These are phyloP conservation scores for Pomacea maculata DNA, from an alignment of 1,140 invertebrate genomes.

Conservation along the genomic window DNA sequence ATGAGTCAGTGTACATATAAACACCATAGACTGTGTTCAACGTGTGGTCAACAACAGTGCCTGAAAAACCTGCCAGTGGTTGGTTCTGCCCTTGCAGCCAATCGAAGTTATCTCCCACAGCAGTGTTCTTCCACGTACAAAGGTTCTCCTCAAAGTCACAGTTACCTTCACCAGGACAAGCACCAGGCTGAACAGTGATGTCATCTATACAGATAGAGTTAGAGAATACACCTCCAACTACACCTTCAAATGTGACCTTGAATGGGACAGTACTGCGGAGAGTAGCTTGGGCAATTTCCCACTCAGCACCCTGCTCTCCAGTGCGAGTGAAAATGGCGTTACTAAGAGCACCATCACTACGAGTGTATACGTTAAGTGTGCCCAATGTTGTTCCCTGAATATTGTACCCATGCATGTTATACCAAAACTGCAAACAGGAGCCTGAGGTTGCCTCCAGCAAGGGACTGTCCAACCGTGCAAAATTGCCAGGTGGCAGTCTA, in stretches of 20 bases:
- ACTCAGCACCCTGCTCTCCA: conserved; percentile 43
- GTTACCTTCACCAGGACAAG: conserved; percentile 33
- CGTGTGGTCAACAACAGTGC: conserved; percentile 50
- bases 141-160: conserved; percentile 59
- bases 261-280: conserved; percentile 20
- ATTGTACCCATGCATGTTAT: conserved; percentile 73
- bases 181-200: conserved; percentile 20
- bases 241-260: conserved; percentile 54
- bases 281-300: conserved; percentile 44
- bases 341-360: conserved; percentile 26
- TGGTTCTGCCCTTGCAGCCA: conserved; percentile 46
- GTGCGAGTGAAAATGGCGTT: conserved; percentile 13
- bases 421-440: conserved; percentile 70
- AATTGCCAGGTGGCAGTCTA: conserved; percentile 46
- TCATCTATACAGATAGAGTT: conserved; percentile 59
- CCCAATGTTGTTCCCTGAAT: conserved; percentile 62
- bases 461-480: conserved; percentile 47
- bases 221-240: conserved; percentile 38
- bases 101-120: conserved; percentile 52
- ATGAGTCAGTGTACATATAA: conserved; percentile 61
- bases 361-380: conserved; percentile 46
- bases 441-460: conserved; percentile 36
- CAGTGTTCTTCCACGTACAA: conserved; percentile 54
- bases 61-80: conserved; percentile 33
- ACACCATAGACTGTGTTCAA: conserved; percentile 55